Percentiles rank a stretch among this genome's conserved stretches.
These are phyloP conservation scores for Erithacus rubecula DNA, from an alignment of 2,797 vertebrate genomes.

Conservation along the genomic window DNA sequence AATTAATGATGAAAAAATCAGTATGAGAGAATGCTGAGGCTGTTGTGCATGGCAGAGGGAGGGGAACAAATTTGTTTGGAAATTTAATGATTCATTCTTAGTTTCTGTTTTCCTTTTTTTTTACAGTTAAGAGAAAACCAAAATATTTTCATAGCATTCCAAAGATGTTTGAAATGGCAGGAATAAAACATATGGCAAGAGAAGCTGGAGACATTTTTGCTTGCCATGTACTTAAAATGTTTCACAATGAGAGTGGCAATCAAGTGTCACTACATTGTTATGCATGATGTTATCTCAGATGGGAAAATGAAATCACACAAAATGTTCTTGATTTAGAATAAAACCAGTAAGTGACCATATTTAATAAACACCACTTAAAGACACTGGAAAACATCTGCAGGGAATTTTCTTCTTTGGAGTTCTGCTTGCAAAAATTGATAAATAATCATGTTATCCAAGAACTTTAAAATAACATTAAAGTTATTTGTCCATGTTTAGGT, in stretches of 20 bases:
- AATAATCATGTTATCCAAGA: neutral
- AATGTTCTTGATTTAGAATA: neutral
- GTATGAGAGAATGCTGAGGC: neutral
- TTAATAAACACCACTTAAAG: neutral
- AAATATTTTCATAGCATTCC: neutral
- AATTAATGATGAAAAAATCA: neutral
- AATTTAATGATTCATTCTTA: neutral
- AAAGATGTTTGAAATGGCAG: neutral
- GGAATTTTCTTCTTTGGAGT: neutral
- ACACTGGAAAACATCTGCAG: neutral
- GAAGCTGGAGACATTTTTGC: neutral
- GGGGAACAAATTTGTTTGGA: neutral
- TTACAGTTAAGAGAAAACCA: neutral
- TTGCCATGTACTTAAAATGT: neutral
- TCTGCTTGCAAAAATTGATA: neutral
- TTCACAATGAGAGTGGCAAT: neutral
- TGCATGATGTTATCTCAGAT: conserved; percentile 45
- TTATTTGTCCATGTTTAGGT: neutral
- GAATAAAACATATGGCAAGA: neutral
- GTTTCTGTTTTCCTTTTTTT: neutral
- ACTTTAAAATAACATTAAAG: neutral
- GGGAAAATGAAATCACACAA: conserved; percentile 50
- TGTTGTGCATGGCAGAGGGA: neutral
- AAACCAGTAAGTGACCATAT: neutral
- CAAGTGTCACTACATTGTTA: conserved; percentile 41